phyloP scores from a whole-genome alignment of 2,888 invertebrate genomes.

The Rhagonycha fulva region DNA sequence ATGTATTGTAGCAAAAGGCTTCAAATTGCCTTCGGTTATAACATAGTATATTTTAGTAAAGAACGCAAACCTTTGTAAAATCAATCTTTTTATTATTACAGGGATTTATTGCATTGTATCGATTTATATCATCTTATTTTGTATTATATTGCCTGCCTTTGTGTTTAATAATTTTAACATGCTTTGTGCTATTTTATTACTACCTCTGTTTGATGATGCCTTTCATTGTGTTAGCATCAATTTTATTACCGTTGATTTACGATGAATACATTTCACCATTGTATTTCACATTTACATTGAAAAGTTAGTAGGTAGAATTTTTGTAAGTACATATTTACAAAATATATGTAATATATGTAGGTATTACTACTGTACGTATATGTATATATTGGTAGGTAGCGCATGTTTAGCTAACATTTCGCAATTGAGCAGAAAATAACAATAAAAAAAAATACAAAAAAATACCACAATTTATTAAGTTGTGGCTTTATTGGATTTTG shows the following conservation, averaged over 20 bases:
- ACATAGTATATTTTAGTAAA: not conserved
- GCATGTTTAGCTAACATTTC: too few relatives aligned
- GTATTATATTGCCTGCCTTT: not conserved
- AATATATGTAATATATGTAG: too few relatives aligned
- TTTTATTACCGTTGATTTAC: not conserved
- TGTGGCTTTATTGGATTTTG: too few relatives aligned
- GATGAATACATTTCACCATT: too few relatives aligned
- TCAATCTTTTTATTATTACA: not conserved
- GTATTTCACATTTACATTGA: not conserved
- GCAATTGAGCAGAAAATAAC: too few relatives aligned
- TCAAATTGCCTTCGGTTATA: not conserved
- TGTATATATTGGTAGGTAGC: too few relatives aligned
- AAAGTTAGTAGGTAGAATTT: not conserved
- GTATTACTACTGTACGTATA: too few relatives aligned
- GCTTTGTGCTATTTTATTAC: not conserved
- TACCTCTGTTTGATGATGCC: not conserved
- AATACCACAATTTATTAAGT: too few relatives aligned
- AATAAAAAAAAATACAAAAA: too few relatives aligned
- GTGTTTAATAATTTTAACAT: not conserved
- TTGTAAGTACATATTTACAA: too few relatives aligned
- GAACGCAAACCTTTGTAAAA: not conserved
- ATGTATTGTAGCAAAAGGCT: not conserved
- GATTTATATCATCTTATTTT: not conserved
- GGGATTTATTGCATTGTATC: not conserved
- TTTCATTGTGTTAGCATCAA: not conserved